These are phyloP conservation scores for Acanthochromis polyacanthus DNA, from an alignment of 2,113 vertebrate species.

Conservation along the genomic window DNA sequence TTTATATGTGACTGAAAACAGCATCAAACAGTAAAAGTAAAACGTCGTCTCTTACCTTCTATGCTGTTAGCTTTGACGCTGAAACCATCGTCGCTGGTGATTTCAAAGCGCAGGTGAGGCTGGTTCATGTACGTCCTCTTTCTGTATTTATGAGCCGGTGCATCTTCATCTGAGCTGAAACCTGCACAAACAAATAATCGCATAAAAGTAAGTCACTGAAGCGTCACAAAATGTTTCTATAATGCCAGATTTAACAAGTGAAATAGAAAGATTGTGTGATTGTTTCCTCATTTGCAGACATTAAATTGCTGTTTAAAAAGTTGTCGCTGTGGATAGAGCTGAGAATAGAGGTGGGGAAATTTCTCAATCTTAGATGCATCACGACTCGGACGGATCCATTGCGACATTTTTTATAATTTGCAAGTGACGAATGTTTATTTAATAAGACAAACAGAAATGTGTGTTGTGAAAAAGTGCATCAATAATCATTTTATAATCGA, in stretches of 20 bases:
- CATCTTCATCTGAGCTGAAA: conserved; percentile 90
- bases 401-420: too few species aligned
- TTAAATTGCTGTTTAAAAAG: not conserved
- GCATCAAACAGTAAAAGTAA: not conserved
- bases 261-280: not conserved
- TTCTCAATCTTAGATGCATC: too few species aligned
- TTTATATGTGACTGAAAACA: not conserved
- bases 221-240: too few species aligned
- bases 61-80: conserved; percentile 91
- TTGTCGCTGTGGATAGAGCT: too few species aligned
- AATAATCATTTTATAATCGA: too few species aligned
- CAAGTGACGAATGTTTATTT: too few species aligned
- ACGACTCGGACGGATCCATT: too few species aligned
- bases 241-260: too few species aligned
- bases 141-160: conserved; percentile 79
- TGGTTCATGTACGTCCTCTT: conserved; percentile 81
- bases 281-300: not conserved
- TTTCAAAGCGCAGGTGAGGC: conserved; percentile 91
- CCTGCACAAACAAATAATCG: conserved; percentile 50
- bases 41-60: conserved; percentile 82
- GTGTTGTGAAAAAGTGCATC: too few species aligned
- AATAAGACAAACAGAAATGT: too few species aligned
- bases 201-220: too few species aligned
- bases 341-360: too few species aligned
- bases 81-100: conserved; percentile 93